phyloP scores from a whole-genome alignment of 2,113 vertebrate species.

The Atrichornis clamosus region DNA sequence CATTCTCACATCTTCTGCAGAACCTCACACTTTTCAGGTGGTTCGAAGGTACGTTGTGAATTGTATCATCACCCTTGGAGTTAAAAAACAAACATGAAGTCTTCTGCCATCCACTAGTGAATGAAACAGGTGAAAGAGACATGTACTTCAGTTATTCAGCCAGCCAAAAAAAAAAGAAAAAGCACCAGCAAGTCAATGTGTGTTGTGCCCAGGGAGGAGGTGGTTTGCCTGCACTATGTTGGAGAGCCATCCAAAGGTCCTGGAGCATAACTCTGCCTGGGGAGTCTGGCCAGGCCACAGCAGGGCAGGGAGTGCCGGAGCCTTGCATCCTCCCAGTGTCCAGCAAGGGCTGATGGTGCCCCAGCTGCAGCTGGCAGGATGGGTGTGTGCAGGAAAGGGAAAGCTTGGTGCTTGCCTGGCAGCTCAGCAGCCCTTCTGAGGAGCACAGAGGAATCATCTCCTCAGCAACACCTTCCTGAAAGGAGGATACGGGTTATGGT shows the following conservation, averaged over 20 bases:
- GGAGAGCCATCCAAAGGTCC: background rate
- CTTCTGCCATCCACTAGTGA: background rate
- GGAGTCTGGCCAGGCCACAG: fast-evolving
- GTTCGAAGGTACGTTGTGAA: background rate
- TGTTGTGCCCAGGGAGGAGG: background rate
- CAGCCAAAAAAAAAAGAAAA: background rate
- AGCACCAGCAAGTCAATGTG: background rate
- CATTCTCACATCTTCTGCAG: fast-evolving
- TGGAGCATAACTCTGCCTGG: fast-evolving
- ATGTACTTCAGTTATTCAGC: background rate
- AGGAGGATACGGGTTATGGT: background rate
- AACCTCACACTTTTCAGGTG: background rate
- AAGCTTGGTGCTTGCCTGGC: background rate
- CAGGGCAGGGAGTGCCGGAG: background rate
- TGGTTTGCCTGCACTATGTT: background rate
- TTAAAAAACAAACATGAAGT: background rate
- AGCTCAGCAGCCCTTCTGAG: background rate
- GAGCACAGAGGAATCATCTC: background rate
- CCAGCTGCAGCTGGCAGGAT: background rate
- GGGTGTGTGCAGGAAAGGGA: background rate
- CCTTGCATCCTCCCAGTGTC: background rate
- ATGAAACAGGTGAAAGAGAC: background rate
- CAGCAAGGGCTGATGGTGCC: background rate
- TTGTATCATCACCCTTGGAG: background rate
- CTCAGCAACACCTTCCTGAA: background rate